These are phyloP conservation scores for Nasalis larvatus DNA, from an alignment of 2,113 vertebrate genomes.

Conservation along the genomic window DNA sequence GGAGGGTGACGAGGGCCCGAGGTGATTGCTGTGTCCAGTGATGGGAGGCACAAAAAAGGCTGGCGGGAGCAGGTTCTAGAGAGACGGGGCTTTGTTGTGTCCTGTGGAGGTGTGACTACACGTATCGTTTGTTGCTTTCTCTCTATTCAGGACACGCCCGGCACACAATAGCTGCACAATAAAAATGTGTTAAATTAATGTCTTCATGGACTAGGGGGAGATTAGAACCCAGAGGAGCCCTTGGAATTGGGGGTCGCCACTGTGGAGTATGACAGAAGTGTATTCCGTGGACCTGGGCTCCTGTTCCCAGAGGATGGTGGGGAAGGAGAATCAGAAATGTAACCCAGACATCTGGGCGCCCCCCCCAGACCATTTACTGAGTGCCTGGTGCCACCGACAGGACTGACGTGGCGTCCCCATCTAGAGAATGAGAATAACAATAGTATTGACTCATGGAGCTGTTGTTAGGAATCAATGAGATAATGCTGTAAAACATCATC, in stretches of 20 bases:
- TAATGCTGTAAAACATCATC: neutral
- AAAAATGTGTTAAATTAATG: neutral
- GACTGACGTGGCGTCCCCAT: neutral
- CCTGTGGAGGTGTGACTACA: fast-evolving
- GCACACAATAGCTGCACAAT: too few relatives aligned
- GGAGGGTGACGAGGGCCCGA: neutral
- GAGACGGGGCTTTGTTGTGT: neutral
- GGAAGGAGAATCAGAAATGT: neutral
- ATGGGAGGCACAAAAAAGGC: neutral
- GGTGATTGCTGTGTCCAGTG: neutral
- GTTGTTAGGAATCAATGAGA: neutral
- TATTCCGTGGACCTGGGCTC: neutral
- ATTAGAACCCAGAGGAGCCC: neutral
- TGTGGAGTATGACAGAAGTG: neutral
- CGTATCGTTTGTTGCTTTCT: neutral
- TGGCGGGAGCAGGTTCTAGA: neutral
- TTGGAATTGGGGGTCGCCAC: neutral
- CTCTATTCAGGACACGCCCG: neutral
- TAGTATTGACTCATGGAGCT: neutral
- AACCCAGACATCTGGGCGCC: neutral
- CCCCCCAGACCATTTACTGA: neutral
- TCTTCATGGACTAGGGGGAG: neutral
- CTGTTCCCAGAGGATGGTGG: neutral
- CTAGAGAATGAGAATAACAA: neutral
- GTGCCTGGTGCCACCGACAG: neutral